Base-by-base conservation (phyloP, 2,888 invertebrate species). In the Caenorhabditis sulstoni region DNA sequence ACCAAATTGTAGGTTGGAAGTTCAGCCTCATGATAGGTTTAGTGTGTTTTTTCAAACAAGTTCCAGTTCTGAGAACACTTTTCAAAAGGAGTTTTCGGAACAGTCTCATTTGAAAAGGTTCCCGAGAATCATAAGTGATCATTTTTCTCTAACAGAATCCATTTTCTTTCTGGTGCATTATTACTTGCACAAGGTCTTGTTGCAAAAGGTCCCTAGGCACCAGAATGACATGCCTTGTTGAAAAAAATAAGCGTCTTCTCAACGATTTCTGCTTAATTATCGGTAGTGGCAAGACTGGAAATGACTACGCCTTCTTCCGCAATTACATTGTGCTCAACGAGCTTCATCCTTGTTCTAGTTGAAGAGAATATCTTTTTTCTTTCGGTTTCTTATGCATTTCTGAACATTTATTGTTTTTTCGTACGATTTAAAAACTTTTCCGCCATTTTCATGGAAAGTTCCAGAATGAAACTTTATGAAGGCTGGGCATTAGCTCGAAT, bases 291-390 rank as follows among this genome's bases (percentile, higher is more conserved):
- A 59, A 47, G 61, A 70, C 53, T 70, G 61, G 59, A 68, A 61
- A 49, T 47, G 55, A 53, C 55, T 55, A 61, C 45, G 53, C 47
- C 45, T 47, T 66, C 55, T 35, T 35, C 55, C 47, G 53, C 70
- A 70, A 70, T 68, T 68, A 52, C 68, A 44, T 59, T 16, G 53
- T 70, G 50, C 49, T 59, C 49, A 68, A 61, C 41, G 39, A 29
- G 44, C 47, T 59, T 52, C 50, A 67, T 58, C 22, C 55, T 50
- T 57, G 39, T 59, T 29, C 35, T 47, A 44, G 23, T 44, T 16
- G 16, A 14, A 53, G 59, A 61, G 45, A 59, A 59, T 59, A 68
- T 50, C 61, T 61, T 14, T 29, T 44, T 22, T 35, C 14, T 49
- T 57, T 67, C 35, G 35, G 45, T n/a, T 37, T 37, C 47, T 29